Evolutionary conservation across 2,888 invertebrate species (phyloP).

Genomic region (Dendrolimus houi): DNA sequence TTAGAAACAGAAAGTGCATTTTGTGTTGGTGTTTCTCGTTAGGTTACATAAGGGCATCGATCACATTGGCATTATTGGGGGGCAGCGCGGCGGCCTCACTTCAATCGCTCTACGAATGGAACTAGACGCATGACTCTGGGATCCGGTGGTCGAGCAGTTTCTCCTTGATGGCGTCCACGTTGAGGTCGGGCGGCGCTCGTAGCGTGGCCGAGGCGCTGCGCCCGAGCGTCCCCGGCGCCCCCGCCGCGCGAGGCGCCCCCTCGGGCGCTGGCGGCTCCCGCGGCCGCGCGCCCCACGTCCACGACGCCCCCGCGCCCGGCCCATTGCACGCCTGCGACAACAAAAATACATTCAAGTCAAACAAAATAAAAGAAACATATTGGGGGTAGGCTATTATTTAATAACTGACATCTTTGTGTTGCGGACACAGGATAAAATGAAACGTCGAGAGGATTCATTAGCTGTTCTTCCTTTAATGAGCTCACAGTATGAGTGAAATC

Average conservation of each 20-base stretch:
- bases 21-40: too few species aligned
- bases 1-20: too few species aligned
- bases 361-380: too few species aligned
- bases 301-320: constrained; percentile 66
- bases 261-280: constrained; percentile 44
- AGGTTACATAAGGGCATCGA: too few species aligned
- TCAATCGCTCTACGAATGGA: constrained; percentile 9
- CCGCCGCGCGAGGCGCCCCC: constrained; percentile 19
- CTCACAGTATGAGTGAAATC: too few species aligned
- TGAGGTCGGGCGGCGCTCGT: constrained; percentile 72
- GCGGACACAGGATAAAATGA: too few species aligned
- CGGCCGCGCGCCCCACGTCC: constrained; percentile 73
- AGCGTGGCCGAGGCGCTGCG: constrained; percentile 71
- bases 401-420: too few species aligned
- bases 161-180: constrained; percentile 91
- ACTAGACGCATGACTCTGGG: constrained; percentile 92
- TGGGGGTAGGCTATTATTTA: too few species aligned
- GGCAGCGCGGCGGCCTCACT: background rate
- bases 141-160: constrained; percentile 90
- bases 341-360: background rate
- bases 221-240: constrained; percentile 24
- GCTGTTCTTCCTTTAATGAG: too few species aligned
- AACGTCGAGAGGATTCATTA: too few species aligned
- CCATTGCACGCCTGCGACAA: constrained; percentile 66
- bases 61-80: too few species aligned